Evolutionary conservation across 2,888 invertebrate species (phyloP), one percentile per base, ranked within the genome.

Genomic region (Andrena dorsata): DNA sequence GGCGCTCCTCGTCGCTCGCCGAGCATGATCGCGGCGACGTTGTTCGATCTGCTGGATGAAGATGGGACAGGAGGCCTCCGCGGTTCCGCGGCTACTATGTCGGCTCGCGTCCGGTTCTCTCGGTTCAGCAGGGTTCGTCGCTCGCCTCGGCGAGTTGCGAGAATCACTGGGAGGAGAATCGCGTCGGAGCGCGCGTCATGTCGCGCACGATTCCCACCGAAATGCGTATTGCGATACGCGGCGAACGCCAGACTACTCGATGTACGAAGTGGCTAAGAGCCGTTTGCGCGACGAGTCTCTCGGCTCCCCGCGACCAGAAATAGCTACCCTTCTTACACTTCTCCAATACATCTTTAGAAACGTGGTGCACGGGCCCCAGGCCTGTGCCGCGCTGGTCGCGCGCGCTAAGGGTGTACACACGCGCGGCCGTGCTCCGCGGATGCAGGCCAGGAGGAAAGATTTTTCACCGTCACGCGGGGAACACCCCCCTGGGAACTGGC

Each of bases 251-350:
- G 93, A 93, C 93, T 93, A 90, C 91, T 89, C 91, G 91, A 86
- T 91, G 90, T 88, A 92, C 92, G 85, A 92, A 92, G 93, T 92
- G 91, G 91, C 92, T 92, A 91, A 93, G 92, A 92, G 90, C 84
- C 91, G 92, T 92, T 91, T 89, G 90, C 91, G 89, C 90, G 88
- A 90, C 90, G 91, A 91, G 91, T 91, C 92, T 90, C 88, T 87
- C 84, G 83, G 76, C 91, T 92, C 92, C 91, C 91, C 92, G 89
- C 91, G 91, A 93, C 90, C 94, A 93, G 92, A 94, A 94, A 94
- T 94, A 94, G 93, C 92, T 91, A 92, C 93, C 92, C 93, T 93
- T 92, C 93, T 93, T 93, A 91, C 86, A 86, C 93, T 93, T 92
- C 92, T 91, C 92, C 91, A 90, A 93, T 91, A 93, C 92, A 90